A percentile compares a stretch with the other conserved stretches of the same genome.
Evolutionary conservation across 2,888 invertebrate genomes (phyloP).

Genomic region (Drosophila parthenogenetica): DNA sequence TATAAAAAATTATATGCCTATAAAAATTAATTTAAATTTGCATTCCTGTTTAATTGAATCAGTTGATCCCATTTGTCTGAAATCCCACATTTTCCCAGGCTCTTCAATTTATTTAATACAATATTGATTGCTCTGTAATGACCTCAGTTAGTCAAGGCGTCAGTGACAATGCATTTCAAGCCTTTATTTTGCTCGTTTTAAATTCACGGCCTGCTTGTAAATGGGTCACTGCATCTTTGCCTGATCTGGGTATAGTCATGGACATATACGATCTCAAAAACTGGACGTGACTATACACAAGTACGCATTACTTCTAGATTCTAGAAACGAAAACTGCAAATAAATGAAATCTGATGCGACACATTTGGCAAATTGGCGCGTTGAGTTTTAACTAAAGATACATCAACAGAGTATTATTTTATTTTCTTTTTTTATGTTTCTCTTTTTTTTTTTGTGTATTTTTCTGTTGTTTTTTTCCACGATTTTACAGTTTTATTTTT

Average conservation of each 20-base stretch:
- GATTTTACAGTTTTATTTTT: conserved; percentile 19
- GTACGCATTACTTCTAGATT: conserved; percentile 26
- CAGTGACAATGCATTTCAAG: conserved; percentile 44
- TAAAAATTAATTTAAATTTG: too few species aligned
- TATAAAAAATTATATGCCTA: too few species aligned
- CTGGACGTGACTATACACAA: conserved; percentile 49
- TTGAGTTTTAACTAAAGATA: conserved; percentile 35
- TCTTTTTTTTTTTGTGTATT: neutral
- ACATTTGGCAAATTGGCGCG: conserved; percentile 76
- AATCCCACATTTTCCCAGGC: conserved; percentile 19
- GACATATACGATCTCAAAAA: conserved; percentile 18
- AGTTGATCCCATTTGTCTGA: neutral
- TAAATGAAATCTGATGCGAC: conserved; percentile 68
- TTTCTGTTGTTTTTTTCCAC: neutral
- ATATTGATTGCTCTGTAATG: conserved; percentile 46
- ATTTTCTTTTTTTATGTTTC: neutral
- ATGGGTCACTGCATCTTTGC: conserved; percentile 67
- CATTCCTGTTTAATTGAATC: too few species aligned
- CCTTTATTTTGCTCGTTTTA: conserved; percentile 12
- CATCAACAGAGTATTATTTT: conserved; percentile 31
- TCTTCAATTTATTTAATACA: conserved; percentile 4
- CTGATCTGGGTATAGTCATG: conserved; percentile 10
- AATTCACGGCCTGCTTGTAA: conserved; percentile 47
- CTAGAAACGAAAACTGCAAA: conserved; percentile 12
- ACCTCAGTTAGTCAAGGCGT: conserved; percentile 42